phyloP scores from a whole-genome alignment of 1,140 invertebrate species.

The Glossosoma conforme region DNA sequence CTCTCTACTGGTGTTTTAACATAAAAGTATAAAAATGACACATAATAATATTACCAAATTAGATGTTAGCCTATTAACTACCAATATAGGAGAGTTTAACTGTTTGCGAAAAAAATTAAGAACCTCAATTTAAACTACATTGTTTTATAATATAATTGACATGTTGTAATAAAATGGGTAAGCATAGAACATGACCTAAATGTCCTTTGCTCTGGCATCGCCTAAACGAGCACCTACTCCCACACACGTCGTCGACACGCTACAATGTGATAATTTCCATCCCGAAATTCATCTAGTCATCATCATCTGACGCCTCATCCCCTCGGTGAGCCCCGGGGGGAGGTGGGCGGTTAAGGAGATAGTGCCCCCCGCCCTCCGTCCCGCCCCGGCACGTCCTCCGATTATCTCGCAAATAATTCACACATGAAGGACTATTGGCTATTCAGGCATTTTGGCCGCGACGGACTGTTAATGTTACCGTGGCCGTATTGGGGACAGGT shows the following conservation, averaged over 20 bases:
- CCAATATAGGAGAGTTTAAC: too few relatives aligned
- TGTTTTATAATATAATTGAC: too few relatives aligned
- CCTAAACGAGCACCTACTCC: neutral
- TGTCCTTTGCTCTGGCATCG: too few relatives aligned
- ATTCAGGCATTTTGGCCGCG: constrained; percentile 29
- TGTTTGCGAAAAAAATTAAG: too few relatives aligned
- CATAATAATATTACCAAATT: too few relatives aligned
- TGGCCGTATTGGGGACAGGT: constrained; percentile 14
- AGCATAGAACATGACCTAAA: too few relatives aligned
- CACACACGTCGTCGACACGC: neutral
- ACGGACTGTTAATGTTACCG: constrained; percentile 27
- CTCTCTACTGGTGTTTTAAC: too few relatives aligned
- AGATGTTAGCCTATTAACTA: too few relatives aligned
- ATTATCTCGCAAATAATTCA: constrained; percentile 32
- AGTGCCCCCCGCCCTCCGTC: neutral
- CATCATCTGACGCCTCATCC: neutral
- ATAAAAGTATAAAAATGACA: too few relatives aligned
- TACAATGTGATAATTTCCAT: neutral
- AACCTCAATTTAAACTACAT: too few relatives aligned
- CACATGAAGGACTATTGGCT: constrained; percentile 30
- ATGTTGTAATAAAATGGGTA: too few relatives aligned
- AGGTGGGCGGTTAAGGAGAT: neutral
- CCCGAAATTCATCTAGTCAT: neutral
- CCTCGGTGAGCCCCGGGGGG: neutral
- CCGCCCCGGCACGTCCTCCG: constrained; percentile 18